Conservation (phyloP, 2,113 vertebrate species). For the Callopanchax toddi region DNA sequence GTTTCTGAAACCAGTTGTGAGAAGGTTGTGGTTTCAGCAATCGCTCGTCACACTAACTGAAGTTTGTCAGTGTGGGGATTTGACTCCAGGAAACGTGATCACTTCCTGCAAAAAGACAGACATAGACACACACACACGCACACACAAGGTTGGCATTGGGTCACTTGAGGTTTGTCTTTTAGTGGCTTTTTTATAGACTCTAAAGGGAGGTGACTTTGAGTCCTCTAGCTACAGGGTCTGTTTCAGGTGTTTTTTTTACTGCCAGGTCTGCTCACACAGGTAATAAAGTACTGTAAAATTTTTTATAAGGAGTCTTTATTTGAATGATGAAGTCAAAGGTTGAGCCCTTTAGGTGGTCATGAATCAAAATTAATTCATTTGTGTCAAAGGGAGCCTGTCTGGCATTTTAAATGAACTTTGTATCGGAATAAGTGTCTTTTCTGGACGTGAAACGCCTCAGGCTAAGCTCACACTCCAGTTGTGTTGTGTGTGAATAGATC, state of each 20-base stretch:
- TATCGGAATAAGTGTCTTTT: conserved; percentile 29
- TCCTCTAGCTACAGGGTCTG: conserved; percentile 35
- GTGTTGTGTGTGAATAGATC: conserved; percentile 50
- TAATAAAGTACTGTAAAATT: conserved; percentile 67
- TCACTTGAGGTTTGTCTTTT: conserved; percentile 34
- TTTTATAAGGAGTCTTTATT: conserved; percentile 71
- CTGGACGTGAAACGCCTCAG: conserved; percentile 20
- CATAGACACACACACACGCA: conserved; percentile 5
- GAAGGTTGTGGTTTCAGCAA: conserved; percentile 42
- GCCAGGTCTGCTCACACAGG: conserved; percentile 49
- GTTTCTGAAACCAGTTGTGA: conserved; percentile 33
- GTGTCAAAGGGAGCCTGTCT: conserved; percentile 55
- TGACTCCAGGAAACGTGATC: conserved; percentile 26
- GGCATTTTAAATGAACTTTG: conserved; percentile 45
- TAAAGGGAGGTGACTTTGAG: conserved; percentile 38
- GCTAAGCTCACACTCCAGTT: conserved; percentile 42
- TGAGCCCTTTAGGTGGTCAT: conserved; percentile 62
- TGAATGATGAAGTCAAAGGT: conserved; percentile 59
- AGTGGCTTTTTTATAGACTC: conserved; percentile 63
- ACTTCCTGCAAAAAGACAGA: conserved; percentile 22
- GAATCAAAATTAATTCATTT: conserved; percentile 70
- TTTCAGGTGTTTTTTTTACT: conserved; percentile 52
- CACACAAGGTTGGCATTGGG: conserved; percentile 7
- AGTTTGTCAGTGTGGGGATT: conserved; percentile 35
- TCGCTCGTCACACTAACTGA: conserved; percentile 28